These are phyloP conservation scores for Diuraphis noxia DNA, from an alignment of 1,140 invertebrate genomes.

Conservation along the genomic window DNA sequence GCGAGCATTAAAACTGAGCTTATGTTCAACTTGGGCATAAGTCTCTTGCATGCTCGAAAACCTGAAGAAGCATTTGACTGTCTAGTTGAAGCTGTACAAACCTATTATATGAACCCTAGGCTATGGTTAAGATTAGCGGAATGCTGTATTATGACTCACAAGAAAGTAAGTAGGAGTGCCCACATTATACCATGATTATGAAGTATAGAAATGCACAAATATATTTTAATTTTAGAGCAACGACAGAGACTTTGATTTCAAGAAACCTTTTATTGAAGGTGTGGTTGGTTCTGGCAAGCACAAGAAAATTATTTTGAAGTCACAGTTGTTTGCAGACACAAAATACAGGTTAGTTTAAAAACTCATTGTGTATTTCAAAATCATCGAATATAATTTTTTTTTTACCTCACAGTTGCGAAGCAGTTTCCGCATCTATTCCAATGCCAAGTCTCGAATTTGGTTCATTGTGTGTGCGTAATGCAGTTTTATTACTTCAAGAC, in stretches of 20 bases:
- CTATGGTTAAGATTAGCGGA: conserved; percentile 92
- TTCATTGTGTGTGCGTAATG: conserved; percentile 83
- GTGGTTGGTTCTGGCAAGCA: conserved; percentile 67
- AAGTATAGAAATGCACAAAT: conserved; percentile 35
- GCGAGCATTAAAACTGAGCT: conserved; percentile 76
- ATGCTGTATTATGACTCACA: conserved; percentile 79
- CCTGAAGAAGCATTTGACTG: conserved; percentile 86
- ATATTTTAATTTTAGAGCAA: conserved; percentile 65
- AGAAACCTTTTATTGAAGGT: conserved; percentile 69
- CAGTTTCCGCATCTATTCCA: conserved; percentile 78
- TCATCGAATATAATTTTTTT: not conserved
- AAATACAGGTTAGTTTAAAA: conserved; percentile 62
- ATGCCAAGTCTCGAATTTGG: conserved; percentile 88
- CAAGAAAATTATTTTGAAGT: conserved; percentile 69
- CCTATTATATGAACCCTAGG: conserved; percentile 83
- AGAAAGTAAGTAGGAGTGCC: conserved; percentile 63
- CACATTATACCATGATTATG: too few species aligned
- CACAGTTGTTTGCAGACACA: conserved; percentile 65
- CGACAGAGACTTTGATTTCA: conserved; percentile 69
- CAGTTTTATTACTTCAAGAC: conserved; percentile 61
- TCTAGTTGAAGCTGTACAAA: conserved; percentile 82
- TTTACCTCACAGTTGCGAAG: conserved; percentile 61
- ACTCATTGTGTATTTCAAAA: not conserved
- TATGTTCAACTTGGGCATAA: conserved; percentile 89
- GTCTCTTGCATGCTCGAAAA: conserved; percentile 79